A percentile compares a stretch with the other conserved stretches of the same genome.
Evolutionary conservation across 2,113 vertebrate species (phyloP).

Genomic region (Pagrus major): DNA sequence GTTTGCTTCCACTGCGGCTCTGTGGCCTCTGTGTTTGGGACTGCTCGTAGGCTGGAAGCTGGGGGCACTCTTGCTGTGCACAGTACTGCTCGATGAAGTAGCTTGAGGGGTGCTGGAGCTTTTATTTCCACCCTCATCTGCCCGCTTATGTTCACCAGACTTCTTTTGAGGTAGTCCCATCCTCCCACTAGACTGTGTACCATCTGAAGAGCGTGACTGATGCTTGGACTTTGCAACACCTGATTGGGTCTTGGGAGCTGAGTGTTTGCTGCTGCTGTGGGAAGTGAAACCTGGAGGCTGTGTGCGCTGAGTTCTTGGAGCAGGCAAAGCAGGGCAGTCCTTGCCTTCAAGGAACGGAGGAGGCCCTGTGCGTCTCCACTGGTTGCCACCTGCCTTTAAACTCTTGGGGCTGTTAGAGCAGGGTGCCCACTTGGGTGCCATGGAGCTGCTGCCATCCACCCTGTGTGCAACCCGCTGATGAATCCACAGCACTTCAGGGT

Average conservation of each 20-base stretch:
- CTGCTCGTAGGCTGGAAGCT: conserved; percentile 48
- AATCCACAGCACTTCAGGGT: conserved; percentile 97
- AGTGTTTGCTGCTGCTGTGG: conserved; percentile 35
- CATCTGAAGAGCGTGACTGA: conserved; percentile 46
- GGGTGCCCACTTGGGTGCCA: conserved; percentile 91
- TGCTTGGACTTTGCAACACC: conserved; percentile 58
- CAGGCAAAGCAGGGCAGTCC: conserved; percentile 91
- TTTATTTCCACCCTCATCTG: conserved; percentile 56
- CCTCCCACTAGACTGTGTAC: conserved; percentile 41
- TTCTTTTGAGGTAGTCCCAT: conserved; percentile 61
- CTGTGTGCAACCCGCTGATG: conserved; percentile 93
- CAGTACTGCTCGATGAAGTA: conserved; percentile 43
- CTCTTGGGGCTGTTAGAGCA: conserved; percentile 84
- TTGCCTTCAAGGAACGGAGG: conserved; percentile 93
- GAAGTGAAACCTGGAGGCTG: conserved; percentile 80
- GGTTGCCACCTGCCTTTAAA: conserved; percentile 80
- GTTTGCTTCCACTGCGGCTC: conserved; percentile 81
- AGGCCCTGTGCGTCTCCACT: conserved; percentile 91
- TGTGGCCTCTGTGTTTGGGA: conserved; percentile 77
- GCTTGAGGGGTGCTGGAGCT: conserved; percentile 25
- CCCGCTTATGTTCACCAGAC: conserved; percentile 46
- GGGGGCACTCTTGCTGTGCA: conserved; percentile 38
- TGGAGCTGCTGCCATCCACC: conserved; percentile 87
- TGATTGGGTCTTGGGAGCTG: conserved; percentile 56
- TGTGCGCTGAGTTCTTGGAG: conserved; percentile 88